Evolutionary conservation across 2,797 vertebrate genomes (phyloP), one percentile per base, ranked within the genome.

Genomic region (Gallirallus australis): DNA sequence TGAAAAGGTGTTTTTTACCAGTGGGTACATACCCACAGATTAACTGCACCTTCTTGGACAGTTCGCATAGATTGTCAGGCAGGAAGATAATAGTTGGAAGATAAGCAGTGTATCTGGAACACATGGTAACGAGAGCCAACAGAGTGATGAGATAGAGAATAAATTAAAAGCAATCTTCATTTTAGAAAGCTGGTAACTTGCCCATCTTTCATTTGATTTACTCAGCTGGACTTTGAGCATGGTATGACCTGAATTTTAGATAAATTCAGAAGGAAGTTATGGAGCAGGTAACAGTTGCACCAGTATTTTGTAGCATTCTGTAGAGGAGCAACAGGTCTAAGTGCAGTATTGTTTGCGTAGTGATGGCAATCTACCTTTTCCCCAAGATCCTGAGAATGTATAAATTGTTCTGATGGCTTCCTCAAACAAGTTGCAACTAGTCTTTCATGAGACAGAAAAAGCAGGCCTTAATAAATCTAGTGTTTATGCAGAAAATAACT

Each of bases 401-500:
- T 48, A 39, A 85, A 64, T 63, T 64, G 64, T 64, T 85, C 84
- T 47, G 48, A 39, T 92, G 79, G 45, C 48, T 91, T 89, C 78
- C 68, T 91, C 50, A 71, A 80, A 80, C 94, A 69, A 89, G 90
- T 39, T 77, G 31, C 56, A 87, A 94, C 93, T 68, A 77, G 93
- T 79, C 75, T 87, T 85, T 70, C 73, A 56, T 20, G 70, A 68
- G 35, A 73, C 76, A 84, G 64, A 82, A 94, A 76, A 91, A 89
- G 12, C 2, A 86, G 35, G 33, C 70, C 73, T 77, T 77, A 72
- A 93, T 93, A 96, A 96, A 94, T 90, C 71, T 54, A 77, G 27
- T 73, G 86, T 64, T 95, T 86, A 89, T 86, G 94, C 79, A 96
- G 81, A 96, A 96, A 91, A 92, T 92, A 93, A 77, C 86, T 85